Conservation (phyloP, 2,797 vertebrate species). For the Streptopelia turtur region DNA sequence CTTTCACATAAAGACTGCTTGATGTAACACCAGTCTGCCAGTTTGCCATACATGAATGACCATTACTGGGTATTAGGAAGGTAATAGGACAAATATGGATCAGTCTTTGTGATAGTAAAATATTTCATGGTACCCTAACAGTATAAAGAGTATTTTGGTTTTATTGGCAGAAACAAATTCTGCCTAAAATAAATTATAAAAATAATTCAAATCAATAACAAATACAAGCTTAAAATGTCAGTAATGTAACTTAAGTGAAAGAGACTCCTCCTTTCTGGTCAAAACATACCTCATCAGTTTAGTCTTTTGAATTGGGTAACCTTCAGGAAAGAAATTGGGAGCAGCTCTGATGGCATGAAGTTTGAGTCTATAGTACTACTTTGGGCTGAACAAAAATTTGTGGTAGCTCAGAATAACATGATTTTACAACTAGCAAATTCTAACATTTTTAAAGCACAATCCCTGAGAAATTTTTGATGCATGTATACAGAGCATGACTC, state of each 20-base stretch:
- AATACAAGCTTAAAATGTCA: neutral
- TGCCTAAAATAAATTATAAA: neutral
- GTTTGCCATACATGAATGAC: neutral
- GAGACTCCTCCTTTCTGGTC: neutral
- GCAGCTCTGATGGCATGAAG: neutral
- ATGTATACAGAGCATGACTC: neutral
- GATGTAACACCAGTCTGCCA: neutral
- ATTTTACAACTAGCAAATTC: neutral
- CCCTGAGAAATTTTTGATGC: neutral
- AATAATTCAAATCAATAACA: neutral
- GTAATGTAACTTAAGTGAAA: neutral
- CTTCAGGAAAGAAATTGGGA: neutral
- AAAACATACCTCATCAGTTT: neutral
- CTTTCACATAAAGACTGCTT: rapidly evolving
- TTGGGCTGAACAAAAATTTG: neutral
- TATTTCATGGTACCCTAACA: neutral
- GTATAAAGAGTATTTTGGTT: neutral
- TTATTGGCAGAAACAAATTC: neutral
- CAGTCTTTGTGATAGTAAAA: neutral
- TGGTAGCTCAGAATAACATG: neutral
- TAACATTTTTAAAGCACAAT: neutral
- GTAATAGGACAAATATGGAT: neutral
- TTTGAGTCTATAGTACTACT: neutral
- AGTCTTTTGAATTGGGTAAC: neutral
- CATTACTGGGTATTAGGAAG: neutral